phyloP scores from a whole-genome alignment of 2,888 invertebrate species.

The Spilarctia lutea region DNA sequence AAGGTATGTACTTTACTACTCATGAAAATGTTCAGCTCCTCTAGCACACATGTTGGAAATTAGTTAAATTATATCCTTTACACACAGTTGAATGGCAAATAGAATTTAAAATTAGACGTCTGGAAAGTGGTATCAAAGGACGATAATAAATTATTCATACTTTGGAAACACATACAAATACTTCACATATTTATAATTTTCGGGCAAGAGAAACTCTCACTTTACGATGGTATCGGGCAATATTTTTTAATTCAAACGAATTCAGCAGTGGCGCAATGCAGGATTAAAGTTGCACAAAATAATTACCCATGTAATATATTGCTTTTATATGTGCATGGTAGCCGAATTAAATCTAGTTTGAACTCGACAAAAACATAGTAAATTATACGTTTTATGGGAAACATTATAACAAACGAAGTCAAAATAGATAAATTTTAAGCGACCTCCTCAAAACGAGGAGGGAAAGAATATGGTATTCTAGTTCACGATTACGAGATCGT shows the following conservation, averaged over 20 bases:
- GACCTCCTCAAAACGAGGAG: slow-evolving; percentile 68
- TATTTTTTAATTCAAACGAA: slow-evolving; percentile 63
- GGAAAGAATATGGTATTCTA: slow-evolving; percentile 69
- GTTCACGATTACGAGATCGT: slow-evolving; percentile 74
- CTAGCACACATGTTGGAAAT: slow-evolving; percentile 76
- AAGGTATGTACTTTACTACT: slow-evolving; percentile 78
- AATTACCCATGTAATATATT: slow-evolving; percentile 58
- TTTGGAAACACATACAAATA: slow-evolving; percentile 47
- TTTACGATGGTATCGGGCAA: slow-evolving; percentile 55
- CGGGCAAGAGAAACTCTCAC: slow-evolving; percentile 47
- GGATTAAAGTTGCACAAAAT: slow-evolving; percentile 69
- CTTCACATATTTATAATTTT: slow-evolving; percentile 44
- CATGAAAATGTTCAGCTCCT: slow-evolving; percentile 73
- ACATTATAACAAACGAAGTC: slow-evolving; percentile 69
- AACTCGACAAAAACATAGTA: slow-evolving; percentile 61
- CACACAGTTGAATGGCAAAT: slow-evolving; percentile 71
- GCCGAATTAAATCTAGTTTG: slow-evolving; percentile 61
- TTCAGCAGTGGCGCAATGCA: slow-evolving; percentile 71
- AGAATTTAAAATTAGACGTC: slow-evolving; percentile 76
- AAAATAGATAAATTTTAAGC: slow-evolving; percentile 73
- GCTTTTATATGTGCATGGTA: slow-evolving; percentile 55
- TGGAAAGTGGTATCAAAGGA: slow-evolving; percentile 67
- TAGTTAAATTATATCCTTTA: slow-evolving; percentile 80
- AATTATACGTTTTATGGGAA: slow-evolving; percentile 70
- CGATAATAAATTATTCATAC: slow-evolving; percentile 57